Evolutionary conservation across 2,113 vertebrate genomes (phyloP).

Genomic region (Struthio camelus): DNA sequence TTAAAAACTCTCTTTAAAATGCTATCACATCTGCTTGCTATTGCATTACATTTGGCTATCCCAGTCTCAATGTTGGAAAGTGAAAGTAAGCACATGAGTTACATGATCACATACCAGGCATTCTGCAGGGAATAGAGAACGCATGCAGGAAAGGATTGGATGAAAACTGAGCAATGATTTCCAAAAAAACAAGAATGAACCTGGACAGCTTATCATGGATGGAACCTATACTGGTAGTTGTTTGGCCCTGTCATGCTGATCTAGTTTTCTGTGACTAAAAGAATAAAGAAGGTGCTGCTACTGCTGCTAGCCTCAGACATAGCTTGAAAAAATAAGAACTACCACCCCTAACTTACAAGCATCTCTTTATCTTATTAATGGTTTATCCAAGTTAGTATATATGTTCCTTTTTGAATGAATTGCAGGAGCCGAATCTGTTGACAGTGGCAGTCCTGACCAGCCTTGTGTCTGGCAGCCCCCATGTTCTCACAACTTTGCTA

Average conservation of each 20-base stretch:
- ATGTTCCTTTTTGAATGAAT: not conserved
- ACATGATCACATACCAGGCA: fast-evolving
- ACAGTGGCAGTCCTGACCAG: not conserved
- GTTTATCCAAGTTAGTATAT: not conserved
- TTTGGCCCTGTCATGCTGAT: not conserved
- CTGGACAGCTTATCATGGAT: not conserved
- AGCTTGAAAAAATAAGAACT: not conserved
- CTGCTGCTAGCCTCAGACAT: not conserved
- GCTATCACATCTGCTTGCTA: not conserved
- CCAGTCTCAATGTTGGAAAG: not conserved
- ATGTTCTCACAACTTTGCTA: not conserved
- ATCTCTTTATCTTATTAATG: not conserved
- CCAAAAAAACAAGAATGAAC: conserved; percentile 40
- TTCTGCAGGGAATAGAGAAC: not conserved
- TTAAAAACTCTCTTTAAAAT: not conserved
- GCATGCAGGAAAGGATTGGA: not conserved
- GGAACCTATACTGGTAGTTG: not conserved
- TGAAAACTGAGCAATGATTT: conserved; percentile 18
- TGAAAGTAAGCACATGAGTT: not conserved
- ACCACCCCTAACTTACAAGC: not conserved
- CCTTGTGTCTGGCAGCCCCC: not conserved
- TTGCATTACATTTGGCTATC: not conserved
- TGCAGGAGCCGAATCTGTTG: not conserved
- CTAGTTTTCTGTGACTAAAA: conserved; percentile 5
- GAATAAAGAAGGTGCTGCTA: not conserved